Base-by-base conservation (phyloP, 2,888 invertebrate genomes). In the Heliothis peltigera region DNA sequence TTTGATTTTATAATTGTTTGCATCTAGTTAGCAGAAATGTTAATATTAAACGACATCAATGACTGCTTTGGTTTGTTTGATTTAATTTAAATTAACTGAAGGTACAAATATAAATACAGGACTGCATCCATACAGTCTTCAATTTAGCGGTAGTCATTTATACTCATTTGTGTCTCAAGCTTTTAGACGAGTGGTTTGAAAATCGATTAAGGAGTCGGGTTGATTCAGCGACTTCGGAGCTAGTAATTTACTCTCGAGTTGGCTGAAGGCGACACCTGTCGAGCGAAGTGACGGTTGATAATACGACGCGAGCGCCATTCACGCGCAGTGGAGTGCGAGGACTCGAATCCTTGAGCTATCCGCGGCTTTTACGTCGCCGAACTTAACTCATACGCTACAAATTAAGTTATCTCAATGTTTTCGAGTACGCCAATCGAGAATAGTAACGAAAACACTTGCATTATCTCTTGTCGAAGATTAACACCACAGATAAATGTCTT, bases 211-310 rank as follows among this genome's bases (percentile, higher is more conserved):
- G 88, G 88, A 92, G 87, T 87, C 84, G 87, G 86, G 91, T 91
- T 91, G 94, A 94, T 92, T 94, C 93, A 94, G 92, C 91, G 92
- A 91, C 89, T 92, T 92, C 89, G 89, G 88, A 91, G 92, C 90
- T 91, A 91, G 94, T 94, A 95, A 94, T 94, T 94, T 94, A 93
- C 94, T 93, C 91, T 93, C 91, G 91, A 94, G 93, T 92, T 92
- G 91, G 93, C 93, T 94, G 94, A 93, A 92, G 92, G 92, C 93
- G 94, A 94, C 94, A 94, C 94, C 94, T 95, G 94, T 94, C 94
- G 92, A 84, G 86, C 87, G 85, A 92, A 92, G 91, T 94, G 94
- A 94, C 92, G 92, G 91, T 90, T 91, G 92, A 93, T 94, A 94
- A 95, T 92, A 89, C 92, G 93, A 93, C 88, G 91, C 91, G 91